These are phyloP conservation scores for Nannoperca obscura DNA, from an alignment of 2,797 vertebrate genomes.

Conservation along the genomic window DNA sequence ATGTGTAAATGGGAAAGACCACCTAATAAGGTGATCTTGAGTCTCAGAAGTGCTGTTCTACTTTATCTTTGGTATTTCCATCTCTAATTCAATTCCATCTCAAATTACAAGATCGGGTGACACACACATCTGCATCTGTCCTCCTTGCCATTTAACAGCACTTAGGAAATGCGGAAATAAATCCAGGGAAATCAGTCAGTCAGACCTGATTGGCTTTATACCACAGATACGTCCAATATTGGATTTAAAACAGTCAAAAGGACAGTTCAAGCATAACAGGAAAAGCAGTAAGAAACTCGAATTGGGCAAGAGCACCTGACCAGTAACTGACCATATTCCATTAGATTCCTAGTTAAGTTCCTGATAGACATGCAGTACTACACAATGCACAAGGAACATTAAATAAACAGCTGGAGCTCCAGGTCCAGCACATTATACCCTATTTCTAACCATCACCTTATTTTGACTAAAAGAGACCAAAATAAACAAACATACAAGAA, in stretches of 20 bases:
- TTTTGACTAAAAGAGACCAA: constrained; percentile 12
- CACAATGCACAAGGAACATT: neutral
- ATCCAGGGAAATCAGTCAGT: constrained; percentile 39
- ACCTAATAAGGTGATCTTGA: constrained; percentile 42
- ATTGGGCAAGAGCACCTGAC: constrained; percentile 14
- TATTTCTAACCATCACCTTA: neutral
- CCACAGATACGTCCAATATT: constrained; percentile 29
- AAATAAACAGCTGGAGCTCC: neutral
- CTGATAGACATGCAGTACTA: neutral
- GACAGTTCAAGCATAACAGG: constrained; percentile 14
- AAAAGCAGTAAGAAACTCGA: constrained; percentile 8
- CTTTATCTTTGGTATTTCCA: constrained; percentile 21
- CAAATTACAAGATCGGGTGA: constrained; percentile 40
- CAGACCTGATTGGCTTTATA: constrained; percentile 26
- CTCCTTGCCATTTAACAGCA: constrained; percentile 41
- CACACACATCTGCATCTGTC: constrained; percentile 45
- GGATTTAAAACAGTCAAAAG: constrained; percentile 33
- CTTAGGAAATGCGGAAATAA: constrained; percentile 27
- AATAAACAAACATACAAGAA: constrained; percentile 27
- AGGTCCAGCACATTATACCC: neutral
- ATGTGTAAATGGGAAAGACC: constrained; percentile 18
- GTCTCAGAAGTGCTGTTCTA: constrained; percentile 33
- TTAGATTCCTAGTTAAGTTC: neutral
- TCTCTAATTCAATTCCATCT: constrained; percentile 41
- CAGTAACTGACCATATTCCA: constrained; percentile 5